A percentile compares a stretch with the other conserved stretches of the same genome.
Evolutionary conservation across 1,140 invertebrate species (phyloP).

Genomic region (Acromyrmex echinatior): DNA sequence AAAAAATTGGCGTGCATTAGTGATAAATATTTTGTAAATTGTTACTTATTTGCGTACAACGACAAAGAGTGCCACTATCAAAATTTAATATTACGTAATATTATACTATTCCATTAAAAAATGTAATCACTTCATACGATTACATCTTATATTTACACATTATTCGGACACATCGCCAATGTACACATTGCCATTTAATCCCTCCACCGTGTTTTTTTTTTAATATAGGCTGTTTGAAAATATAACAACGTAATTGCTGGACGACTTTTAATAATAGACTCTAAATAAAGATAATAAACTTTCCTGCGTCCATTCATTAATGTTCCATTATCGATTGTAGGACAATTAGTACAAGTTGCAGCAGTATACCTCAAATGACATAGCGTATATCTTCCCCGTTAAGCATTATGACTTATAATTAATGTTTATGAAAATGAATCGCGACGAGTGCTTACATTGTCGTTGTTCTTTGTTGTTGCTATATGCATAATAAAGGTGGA

Average conservation of each 20-base stretch:
- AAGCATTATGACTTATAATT: constrained; percentile 24
- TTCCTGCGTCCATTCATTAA: neutral
- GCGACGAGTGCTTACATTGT: constrained; percentile 50
- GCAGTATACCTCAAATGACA: neutral
- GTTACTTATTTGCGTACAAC: neutral
- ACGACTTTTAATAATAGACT: neutral
- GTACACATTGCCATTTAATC: constrained; percentile 17
- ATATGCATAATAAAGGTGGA: neutral
- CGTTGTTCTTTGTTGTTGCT: constrained; percentile 15
- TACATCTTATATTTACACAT: constrained; percentile 46
- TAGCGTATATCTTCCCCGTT: constrained; percentile 52
- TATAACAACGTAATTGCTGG: neutral
- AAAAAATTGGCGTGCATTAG: neutral
- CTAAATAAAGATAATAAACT: neutral
- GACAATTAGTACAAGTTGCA: constrained; percentile 1
- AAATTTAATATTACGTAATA: constrained; percentile 20
- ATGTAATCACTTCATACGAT: neutral
- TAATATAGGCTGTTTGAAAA: neutral
- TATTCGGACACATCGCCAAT: neutral
- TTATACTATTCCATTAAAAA: neutral
- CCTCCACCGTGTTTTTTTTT: neutral
- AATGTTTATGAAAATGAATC: constrained; percentile 40
- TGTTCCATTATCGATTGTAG: constrained; percentile 7
- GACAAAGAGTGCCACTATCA: constrained; percentile 12
- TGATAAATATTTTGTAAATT: neutral